phyloP scores from a whole-genome alignment of 1,140 invertebrate genomes.

The Sitophilus oryzae region DNA sequence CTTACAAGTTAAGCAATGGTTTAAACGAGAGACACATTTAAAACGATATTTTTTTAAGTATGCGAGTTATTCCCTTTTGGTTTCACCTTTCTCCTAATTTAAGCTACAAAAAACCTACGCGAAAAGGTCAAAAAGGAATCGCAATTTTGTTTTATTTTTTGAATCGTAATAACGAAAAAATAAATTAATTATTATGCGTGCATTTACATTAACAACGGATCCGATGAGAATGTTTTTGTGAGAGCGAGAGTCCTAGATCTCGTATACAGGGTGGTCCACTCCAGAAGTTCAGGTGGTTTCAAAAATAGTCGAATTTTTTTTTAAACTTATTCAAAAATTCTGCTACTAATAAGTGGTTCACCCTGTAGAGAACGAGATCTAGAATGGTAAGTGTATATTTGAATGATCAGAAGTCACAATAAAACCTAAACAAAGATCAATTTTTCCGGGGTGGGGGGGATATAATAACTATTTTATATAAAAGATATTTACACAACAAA shows the following conservation, averaged over 20 bases:
- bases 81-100: conserved; percentile 7
- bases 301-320: too few relatives aligned
- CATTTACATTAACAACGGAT: neutral
- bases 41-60: conserved; percentile 30
- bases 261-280: too few relatives aligned
- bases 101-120: conserved; percentile 19
- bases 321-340: too few relatives aligned
- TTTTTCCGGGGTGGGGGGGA: too few relatives aligned
- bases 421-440: conserved; percentile 28
- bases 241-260: conserved; percentile 1
- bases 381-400: conserved; percentile 1
- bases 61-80: conserved; percentile 14
- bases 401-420: conserved; percentile 27
- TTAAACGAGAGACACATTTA: conserved; percentile 34
- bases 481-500: conserved; percentile 20
- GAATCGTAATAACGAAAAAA: neutral
- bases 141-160: neutral
- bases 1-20: conserved; percentile 33
- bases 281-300: too few relatives aligned
- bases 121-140: neutral
- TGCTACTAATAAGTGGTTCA: too few relatives aligned
- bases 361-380: conserved; percentile 2
- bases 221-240: neutral
- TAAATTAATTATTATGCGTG: neutral
- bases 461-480: too few relatives aligned